Percentiles rank a stretch among this genome's conserved stretches.
phyloP scores from a whole-genome alignment of 2,113 vertebrate species.

The Channa maculata region DNA sequence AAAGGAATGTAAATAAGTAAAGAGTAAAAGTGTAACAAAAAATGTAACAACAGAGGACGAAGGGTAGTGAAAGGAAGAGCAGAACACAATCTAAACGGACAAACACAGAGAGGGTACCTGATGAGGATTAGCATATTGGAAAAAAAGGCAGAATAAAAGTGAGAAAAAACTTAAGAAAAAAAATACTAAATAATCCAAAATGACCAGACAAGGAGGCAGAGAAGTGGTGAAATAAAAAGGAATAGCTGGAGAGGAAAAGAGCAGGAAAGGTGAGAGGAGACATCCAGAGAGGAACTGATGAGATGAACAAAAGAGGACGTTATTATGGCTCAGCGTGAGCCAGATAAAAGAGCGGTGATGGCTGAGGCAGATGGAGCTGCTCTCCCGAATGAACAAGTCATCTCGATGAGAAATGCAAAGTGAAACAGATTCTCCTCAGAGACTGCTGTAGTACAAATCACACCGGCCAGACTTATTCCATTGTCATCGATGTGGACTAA shows the following conservation, averaged over 20 bases:
- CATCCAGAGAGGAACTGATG: conserved; percentile 10
- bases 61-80: too few species aligned
- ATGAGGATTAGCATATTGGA: too few species aligned
- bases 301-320: conserved; percentile 56
- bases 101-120: too few species aligned
- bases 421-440: conserved; percentile 32
- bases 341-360: conserved; percentile 57
- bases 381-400: conserved; percentile 50
- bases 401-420: conserved; percentile 50
- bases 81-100: too few species aligned
- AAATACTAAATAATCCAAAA: too few species aligned
- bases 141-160: too few species aligned
- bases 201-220: too few species aligned
- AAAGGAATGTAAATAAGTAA: too few species aligned
- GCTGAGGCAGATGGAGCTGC: conserved; percentile 49
- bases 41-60: too few species aligned
- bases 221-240: neutral
- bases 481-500: neutral
- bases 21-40: too few species aligned
- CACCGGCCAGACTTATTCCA: neutral
- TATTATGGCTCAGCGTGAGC: conserved; percentile 58
- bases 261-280: conserved; percentile 35
- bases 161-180: neutral
- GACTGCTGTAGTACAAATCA: conserved; percentile 1
- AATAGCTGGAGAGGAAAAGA: conserved; percentile 13